Percentiles rank a stretch among this genome's conserved stretches.
Conservation (phyloP, 2,797 vertebrate genomes). For the Pseudopleuronectes americanus region DNA sequence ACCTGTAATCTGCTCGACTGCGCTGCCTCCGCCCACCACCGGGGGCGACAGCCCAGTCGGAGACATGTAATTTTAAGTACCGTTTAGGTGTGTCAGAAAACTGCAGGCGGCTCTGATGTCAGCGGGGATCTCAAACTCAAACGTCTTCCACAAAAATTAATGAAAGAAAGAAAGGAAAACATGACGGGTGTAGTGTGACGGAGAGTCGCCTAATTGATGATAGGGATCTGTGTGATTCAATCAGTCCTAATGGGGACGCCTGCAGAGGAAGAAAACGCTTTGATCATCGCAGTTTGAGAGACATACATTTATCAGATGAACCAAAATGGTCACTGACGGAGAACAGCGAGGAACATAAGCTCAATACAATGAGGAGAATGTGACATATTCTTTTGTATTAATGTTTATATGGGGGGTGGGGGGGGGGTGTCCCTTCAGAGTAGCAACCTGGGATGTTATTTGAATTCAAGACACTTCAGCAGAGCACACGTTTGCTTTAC, state of each 20-base stretch:
- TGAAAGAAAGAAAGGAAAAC: neutral
- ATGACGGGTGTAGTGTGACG: constrained; percentile 17
- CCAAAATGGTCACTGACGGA: constrained; percentile 14
- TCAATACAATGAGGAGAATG: constrained; percentile 20
- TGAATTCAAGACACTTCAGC: constrained; percentile 30
- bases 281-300: constrained; percentile 58
- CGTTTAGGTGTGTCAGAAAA: constrained; percentile 60
- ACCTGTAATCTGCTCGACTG: constrained; percentile 27
- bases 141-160: constrained; percentile 29
- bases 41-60: constrained; percentile 34
- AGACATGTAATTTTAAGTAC: constrained; percentile 58
- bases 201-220: constrained; percentile 60
- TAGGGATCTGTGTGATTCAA: constrained; percentile 73
- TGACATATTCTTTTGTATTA: neutral
- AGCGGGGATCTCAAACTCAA: constrained; percentile 47
- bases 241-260: constrained; percentile 69
- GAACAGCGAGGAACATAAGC: neutral
- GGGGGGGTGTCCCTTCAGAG: constrained; percentile 4
- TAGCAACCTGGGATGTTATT: constrained; percentile 2
- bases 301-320: constrained; percentile 32
- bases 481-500: constrained; percentile 18
- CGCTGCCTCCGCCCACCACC: constrained; percentile 46
- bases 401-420: constrained; percentile 6
- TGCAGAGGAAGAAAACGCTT: constrained; percentile 58
- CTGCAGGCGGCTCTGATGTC: constrained; percentile 64